Evolutionary conservation across 92 coral and sea anemone species (phyloP), one percentile per base, ranked within the genome.

Genomic region (Siderastrea radians): DNA sequence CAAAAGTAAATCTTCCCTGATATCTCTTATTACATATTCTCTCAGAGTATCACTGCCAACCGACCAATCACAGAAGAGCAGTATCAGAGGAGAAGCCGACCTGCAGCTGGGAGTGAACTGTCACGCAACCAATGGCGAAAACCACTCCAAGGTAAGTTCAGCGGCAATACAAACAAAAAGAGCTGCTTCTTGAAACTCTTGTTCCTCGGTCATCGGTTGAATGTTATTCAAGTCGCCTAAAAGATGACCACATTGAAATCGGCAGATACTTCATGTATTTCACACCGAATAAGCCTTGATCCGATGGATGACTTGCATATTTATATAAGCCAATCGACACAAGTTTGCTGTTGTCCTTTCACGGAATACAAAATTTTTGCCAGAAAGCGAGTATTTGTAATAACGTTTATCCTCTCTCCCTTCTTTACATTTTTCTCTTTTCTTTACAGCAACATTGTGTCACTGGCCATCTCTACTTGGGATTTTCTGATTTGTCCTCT

Each of bases 401-500:
- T 55, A 55, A 55, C 38, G 0, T 43, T 44, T 14, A 9, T 14
- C 49, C 46, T 15, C 15, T 68, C 11, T 10, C 9, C 4, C 6
- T n/a, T 71, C 5, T 6, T 64, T 50, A 16, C 8, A 7, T 51
- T 49, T 48, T 17, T 15, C 43, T 10, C n/a, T 54, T 54, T 59
- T 63, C 65, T 61, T 60, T 55, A 15, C 93, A 97, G 98, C 68
- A 81, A 61, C 81, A 89, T 50, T 97, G 99, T 51, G 93, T 97
- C 49, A 93, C 98, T 55, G 99, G 98, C 3, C 93, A 96, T 45
- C 90, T 91, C 51, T 91, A 78, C 64, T 60, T 97, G 78, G 99
- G 99, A 14, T 64, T 97, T 65, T 96, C 99, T 3, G 95, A 97
- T 55, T 89, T 90, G 57, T 68, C 88, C n/a, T 68, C 75, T 48